These are phyloP conservation scores for Denticeps clupeoides DNA, from an alignment of 2,797 vertebrate species.

Conservation along the genomic window DNA sequence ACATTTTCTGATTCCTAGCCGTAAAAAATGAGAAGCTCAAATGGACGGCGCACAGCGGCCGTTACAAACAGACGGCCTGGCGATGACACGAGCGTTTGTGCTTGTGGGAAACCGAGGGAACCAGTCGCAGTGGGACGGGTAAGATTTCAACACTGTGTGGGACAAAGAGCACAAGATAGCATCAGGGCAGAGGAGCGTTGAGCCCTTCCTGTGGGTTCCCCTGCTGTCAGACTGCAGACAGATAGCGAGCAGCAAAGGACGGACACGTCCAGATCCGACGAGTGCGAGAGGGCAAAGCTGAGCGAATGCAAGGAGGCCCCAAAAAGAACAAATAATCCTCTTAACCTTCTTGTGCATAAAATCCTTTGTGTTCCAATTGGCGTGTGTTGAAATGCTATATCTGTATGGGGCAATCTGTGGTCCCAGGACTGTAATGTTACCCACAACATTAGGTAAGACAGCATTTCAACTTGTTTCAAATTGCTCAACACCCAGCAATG, in stretches of 20 bases:
- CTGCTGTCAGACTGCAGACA: conserved; percentile 32
- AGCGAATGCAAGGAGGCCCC: too few species aligned
- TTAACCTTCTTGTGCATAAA: conserved; percentile 20
- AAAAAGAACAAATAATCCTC: too few species aligned
- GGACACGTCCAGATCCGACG: neutral
- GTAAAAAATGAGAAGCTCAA: too few species aligned
- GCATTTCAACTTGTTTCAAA: conserved; percentile 51
- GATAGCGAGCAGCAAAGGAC: conserved; percentile 24
- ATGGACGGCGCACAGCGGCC: too few species aligned
- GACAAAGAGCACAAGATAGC: conserved; percentile 54
- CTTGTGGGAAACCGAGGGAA: conserved; percentile 42
- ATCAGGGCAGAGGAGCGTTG: conserved; percentile 54
- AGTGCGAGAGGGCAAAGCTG: too few species aligned
- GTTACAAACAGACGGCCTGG: conserved; percentile 59
- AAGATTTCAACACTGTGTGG: conserved; percentile 61
- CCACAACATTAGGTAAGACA: conserved; percentile 61
- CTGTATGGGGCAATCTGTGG: conserved; percentile 65
- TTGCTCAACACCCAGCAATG: conserved; percentile 54
- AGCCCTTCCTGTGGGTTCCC: conserved; percentile 66
- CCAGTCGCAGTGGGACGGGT: conserved; percentile 57
- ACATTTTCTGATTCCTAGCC: too few species aligned
- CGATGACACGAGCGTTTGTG: conserved; percentile 28
- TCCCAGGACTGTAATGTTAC: conserved; percentile 61
- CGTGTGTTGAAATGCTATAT: conserved; percentile 59
- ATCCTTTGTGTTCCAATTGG: conserved; percentile 29